These are phyloP conservation scores for Rhizomys pruinosus DNA, from an alignment of 2,113 vertebrate genomes.

Conservation along the genomic window DNA sequence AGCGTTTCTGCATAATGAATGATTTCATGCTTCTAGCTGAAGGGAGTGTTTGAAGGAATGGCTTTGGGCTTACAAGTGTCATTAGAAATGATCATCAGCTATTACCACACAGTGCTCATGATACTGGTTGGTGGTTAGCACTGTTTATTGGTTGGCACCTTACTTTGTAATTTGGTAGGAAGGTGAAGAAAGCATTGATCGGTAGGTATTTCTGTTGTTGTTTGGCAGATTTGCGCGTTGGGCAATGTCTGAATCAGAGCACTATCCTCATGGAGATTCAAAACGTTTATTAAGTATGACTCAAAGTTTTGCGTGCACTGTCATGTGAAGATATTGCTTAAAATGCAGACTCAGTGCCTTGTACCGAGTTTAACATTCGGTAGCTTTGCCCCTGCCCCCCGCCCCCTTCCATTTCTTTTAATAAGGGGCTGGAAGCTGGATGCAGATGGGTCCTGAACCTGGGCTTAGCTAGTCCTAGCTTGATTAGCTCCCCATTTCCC, in stretches of 20 bases:
- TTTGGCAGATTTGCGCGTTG: background rate
- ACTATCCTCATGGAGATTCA: conserved; percentile 49
- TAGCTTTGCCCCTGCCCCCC: too few species aligned
- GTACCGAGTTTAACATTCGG: background rate
- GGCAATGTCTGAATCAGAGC: conserved; percentile 63
- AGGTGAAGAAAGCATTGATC: background rate
- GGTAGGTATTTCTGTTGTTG: background rate
- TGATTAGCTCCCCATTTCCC: background rate
- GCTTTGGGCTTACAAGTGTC: background rate
- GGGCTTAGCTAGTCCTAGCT: conserved; percentile 42
- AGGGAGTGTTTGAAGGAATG: background rate
- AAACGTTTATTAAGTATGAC: conserved; percentile 7
- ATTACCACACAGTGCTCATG: background rate
- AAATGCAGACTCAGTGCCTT: background rate
- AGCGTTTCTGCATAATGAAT: background rate
- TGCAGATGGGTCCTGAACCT: background rate
- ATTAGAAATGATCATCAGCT: background rate
- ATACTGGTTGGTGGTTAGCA: background rate
- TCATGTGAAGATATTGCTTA: background rate
- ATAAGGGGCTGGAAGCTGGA: background rate
- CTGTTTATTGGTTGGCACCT: background rate
- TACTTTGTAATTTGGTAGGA: background rate
- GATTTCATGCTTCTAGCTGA: background rate
- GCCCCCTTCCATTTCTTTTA: too few species aligned
- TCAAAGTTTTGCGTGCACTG: background rate